Percentiles rank a stretch among this genome's conserved stretches.
Evolutionary conservation across 1,140 invertebrate genomes (phyloP).

Genomic region (Daktulosphaira vitifoliae): DNA sequence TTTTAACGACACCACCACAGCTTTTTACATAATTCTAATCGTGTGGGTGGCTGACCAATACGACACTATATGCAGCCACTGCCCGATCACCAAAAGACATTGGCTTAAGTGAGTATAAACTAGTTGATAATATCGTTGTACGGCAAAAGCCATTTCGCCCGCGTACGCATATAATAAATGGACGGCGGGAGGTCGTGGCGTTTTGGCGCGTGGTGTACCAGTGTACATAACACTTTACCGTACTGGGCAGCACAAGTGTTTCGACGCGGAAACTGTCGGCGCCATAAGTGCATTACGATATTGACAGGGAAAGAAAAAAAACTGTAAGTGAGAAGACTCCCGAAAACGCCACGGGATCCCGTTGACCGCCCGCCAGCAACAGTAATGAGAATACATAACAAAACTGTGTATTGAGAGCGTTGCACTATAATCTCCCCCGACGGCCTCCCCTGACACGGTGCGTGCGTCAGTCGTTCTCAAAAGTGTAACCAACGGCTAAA

Average conservation of each 20-base stretch:
- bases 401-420: neutral
- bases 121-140: constrained; percentile 8
- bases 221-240: neutral
- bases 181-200: neutral
- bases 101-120: constrained; percentile 74
- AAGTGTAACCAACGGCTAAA: constrained; percentile 22
- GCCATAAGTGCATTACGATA: constrained; percentile 25
- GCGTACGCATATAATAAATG: neutral
- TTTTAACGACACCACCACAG: constrained; percentile 96
- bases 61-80: constrained; percentile 96
- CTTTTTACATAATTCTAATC: constrained; percentile 97
- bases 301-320: constrained; percentile 2
- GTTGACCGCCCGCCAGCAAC: constrained; percentile 26
- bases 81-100: constrained; percentile 85
- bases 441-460: neutral
- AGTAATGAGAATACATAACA: constrained; percentile 12
- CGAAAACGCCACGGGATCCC: neutral
- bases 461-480: constrained; percentile 9
- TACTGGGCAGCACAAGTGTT: neutral
- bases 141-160: neutral
- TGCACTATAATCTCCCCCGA: neutral
- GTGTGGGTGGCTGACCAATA: constrained; percentile 99
- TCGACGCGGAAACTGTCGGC: neutral
- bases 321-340: neutral
- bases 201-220: neutral